Evolutionary conservation across 2,888 invertebrate species (phyloP).

Genomic region (Cenopis cana): DNA sequence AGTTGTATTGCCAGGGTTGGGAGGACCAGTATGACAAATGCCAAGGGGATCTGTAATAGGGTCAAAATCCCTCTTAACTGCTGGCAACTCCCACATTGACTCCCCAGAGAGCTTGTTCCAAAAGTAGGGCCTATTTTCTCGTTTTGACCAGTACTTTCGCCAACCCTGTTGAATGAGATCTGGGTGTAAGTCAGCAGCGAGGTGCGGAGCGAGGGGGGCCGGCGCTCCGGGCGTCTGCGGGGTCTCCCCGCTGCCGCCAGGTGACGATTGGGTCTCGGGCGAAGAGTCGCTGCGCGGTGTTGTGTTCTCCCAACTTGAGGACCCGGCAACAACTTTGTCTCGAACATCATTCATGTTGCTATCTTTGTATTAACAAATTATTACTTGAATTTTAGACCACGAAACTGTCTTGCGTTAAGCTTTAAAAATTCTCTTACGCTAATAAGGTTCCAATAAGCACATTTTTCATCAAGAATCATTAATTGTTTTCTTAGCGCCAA

Average conservation of each 20-base stretch:
- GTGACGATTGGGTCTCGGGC: conserved; percentile 77
- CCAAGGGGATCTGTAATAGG: conserved; percentile 96
- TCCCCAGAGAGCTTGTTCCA: conserved; percentile 98
- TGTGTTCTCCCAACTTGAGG: conserved; percentile 78
- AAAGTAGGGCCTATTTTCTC: conserved; percentile 97
- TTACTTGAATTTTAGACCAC: conserved; percentile 8
- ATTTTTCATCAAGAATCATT: conserved; percentile 66
- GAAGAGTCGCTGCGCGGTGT: conserved; percentile 74
- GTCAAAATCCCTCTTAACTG: conserved; percentile 93
- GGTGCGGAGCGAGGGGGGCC: conserved; percentile 78
- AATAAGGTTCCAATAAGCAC: conserved; percentile 69
- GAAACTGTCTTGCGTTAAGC: conserved; percentile 20
- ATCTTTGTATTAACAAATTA: conserved; percentile 48
- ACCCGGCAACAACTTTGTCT: conserved; percentile 80
- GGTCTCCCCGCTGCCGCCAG: conserved; percentile 74
- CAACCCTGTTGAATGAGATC: conserved; percentile 93
- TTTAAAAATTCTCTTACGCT: conserved; percentile 48
- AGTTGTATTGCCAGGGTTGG: conserved; percentile 77
- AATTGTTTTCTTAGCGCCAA: conserved; percentile 71
- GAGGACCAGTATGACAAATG: conserved; percentile 86
- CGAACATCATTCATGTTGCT: conserved; percentile 82
- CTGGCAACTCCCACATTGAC: conserved; percentile 98
- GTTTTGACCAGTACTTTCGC: conserved; percentile 98
- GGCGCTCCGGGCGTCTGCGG: conserved; percentile 87
- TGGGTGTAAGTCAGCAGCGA: conserved; percentile 79